Conservation (phyloP, 2,113 vertebrate species). For the Cromileptes altivelis region DNA sequence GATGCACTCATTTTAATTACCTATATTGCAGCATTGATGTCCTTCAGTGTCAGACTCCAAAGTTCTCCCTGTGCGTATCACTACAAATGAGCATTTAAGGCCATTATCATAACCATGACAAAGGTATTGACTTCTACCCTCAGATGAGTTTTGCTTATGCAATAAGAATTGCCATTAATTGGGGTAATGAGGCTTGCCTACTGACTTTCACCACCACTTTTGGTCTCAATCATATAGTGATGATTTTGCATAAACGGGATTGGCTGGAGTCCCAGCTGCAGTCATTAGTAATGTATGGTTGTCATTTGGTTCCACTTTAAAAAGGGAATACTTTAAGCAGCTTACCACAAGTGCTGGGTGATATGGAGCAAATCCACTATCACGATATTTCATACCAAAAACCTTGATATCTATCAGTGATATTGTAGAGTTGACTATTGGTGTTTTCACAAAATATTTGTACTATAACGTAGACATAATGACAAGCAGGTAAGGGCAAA, state of each 20-base stretch:
- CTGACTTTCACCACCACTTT: constrained; percentile 73
- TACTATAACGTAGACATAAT: no score
- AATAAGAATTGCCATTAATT: constrained; percentile 81
- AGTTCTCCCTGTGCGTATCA: constrained; percentile 64
- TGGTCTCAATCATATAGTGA: constrained; percentile 76
- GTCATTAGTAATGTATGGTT: constrained; percentile 52
- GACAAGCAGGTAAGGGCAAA: no score
- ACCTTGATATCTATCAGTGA: no score
- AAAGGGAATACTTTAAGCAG: constrained; percentile 15
- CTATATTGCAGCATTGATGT: constrained; percentile 72
- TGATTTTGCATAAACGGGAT: constrained; percentile 70
- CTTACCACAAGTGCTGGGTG: neutral
- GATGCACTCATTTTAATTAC: constrained; percentile 75
- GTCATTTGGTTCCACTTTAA: constrained; percentile 48
- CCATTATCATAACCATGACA: constrained; percentile 78
- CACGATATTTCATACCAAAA: no score
- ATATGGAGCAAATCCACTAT: no score
- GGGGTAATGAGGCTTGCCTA: constrained; percentile 79
- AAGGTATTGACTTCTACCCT: constrained; percentile 80
- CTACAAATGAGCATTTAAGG: constrained; percentile 70
- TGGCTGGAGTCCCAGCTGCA: constrained; percentile 58
- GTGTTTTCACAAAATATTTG: no score
- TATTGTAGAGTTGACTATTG: no score
- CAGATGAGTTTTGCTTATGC: constrained; percentile 81
- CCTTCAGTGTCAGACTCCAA: constrained; percentile 74